These are phyloP conservation scores for Dicrostonyx torquatus DNA, from an alignment of 2,797 vertebrate species.

Conservation along the genomic window DNA sequence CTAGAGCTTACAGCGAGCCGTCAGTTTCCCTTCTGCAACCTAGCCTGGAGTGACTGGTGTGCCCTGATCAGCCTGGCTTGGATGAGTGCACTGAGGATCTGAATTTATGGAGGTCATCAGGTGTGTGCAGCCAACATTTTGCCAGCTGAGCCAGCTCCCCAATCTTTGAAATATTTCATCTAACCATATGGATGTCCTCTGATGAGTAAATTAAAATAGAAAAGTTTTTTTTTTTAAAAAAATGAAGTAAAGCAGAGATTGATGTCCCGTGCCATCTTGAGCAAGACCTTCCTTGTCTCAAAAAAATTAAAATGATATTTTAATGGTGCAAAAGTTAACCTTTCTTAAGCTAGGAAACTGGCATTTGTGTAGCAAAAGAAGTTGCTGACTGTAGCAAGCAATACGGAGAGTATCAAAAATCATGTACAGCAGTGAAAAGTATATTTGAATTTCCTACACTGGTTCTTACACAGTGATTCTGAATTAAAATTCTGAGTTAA, in stretches of 20 bases:
- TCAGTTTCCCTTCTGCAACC: neutral
- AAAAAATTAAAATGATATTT: conserved; percentile 5
- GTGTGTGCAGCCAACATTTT: neutral
- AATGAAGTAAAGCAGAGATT: neutral
- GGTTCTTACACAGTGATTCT: neutral
- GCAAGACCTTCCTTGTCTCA: neutral
- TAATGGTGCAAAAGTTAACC: neutral
- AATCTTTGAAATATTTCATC: neutral
- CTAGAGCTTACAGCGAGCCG: neutral
- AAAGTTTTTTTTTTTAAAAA: neutral
- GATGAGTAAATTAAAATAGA: neutral
- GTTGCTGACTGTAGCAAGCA: neutral
- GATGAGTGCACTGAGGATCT: too few relatives aligned
- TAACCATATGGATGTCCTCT: neutral
- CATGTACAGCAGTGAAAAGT: neutral
- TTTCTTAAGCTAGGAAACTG: neutral
- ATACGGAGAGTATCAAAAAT: neutral
- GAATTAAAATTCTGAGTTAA: neutral
- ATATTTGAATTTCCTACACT: neutral
- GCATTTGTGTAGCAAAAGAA: neutral
- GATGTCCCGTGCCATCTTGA: neutral
- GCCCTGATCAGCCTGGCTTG: neutral
- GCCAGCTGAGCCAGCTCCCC: neutral
- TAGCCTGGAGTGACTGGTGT: neutral
- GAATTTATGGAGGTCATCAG: neutral